These are phyloP conservation scores for Conus ventricosus DNA, from an alignment of 1,140 invertebrate species.

Conservation along the genomic window DNA sequence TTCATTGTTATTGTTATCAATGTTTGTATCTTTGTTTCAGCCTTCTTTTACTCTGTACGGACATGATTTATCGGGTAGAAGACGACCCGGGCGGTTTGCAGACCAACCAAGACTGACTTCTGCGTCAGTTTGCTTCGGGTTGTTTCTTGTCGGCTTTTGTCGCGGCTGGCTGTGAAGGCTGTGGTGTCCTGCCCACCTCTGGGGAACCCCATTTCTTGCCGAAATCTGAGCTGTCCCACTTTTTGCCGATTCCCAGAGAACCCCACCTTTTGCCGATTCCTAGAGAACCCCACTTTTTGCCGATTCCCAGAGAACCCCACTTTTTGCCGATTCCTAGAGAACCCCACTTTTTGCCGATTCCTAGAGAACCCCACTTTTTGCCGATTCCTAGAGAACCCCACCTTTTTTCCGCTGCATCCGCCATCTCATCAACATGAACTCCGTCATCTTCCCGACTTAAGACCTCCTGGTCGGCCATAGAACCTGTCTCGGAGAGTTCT, in stretches of 20 bases:
- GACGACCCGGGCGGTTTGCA: too few relatives aligned
- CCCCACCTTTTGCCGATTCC: neutral
- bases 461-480: neutral
- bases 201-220: too few relatives aligned
- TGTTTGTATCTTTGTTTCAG: too few relatives aligned
- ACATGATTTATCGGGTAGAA: too few relatives aligned
- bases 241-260: neutral
- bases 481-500: neutral
- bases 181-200: too few relatives aligned
- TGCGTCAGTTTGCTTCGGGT: too few relatives aligned
- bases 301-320: neutral
- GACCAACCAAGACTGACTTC: too few relatives aligned
- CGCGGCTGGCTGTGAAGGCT: too few relatives aligned
- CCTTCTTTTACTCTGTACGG: too few relatives aligned
- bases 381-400: neutral
- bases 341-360: neutral
- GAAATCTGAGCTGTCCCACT: too few relatives aligned
- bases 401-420: neutral
- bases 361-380: neutral
- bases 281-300: neutral
- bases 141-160: too few relatives aligned
- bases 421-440: neutral
- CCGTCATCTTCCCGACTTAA: neutral
- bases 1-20: too few relatives aligned
- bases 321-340: neutral